Evolutionary conservation across 2,888 invertebrate genomes (phyloP), one percentile per base, ranked within the genome.

Genomic region (Ariolimax columbianus): DNA sequence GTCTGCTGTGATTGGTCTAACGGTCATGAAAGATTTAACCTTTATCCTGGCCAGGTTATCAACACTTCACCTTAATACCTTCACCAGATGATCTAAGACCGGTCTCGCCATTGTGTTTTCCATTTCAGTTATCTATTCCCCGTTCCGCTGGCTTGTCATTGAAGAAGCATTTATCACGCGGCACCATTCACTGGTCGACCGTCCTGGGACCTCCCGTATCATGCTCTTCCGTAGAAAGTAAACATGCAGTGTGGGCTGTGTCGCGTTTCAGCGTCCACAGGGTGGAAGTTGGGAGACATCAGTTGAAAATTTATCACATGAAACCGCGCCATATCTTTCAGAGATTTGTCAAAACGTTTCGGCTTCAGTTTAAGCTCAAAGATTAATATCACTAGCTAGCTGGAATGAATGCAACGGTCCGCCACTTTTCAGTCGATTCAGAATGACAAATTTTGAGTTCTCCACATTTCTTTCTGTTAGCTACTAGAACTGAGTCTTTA

Each of bases 161-260:
- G 77, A 55, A 82, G 77, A 75, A 68, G 80, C 77, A 89, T 89
- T 89, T 88, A 88, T 89, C 88, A 88, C 81, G 59, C 11, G n/a
- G 19, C 81, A 72, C 36, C 38, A 72, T 81, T 81, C 81, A 81
- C 26, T 26, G 26, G 9, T 38, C 30, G 72, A 55, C 81, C 36
- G 81, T 63, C 38, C 1, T n/a, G 43, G 47, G 79, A 47, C 79
- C 14, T 14, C 19, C 0, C 43, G 68, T 79, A 79, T 68, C 66
- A 40, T 30, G 43, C 66, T 79, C 66, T 79, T 66, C 77, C 9
- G 43, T 40, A 19, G 4, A 66, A 19, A 72, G 81, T 38, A 81
- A 81, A 81, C 81, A 79, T 40, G 59, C 63, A 23, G 19, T 47
- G 40, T 33, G 63, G 43, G 40, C n/a, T 17, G n/a, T 40, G 43